Base-by-base conservation (phyloP, 2,113 vertebrate species). In the Protomyctophum bolini region DNA sequence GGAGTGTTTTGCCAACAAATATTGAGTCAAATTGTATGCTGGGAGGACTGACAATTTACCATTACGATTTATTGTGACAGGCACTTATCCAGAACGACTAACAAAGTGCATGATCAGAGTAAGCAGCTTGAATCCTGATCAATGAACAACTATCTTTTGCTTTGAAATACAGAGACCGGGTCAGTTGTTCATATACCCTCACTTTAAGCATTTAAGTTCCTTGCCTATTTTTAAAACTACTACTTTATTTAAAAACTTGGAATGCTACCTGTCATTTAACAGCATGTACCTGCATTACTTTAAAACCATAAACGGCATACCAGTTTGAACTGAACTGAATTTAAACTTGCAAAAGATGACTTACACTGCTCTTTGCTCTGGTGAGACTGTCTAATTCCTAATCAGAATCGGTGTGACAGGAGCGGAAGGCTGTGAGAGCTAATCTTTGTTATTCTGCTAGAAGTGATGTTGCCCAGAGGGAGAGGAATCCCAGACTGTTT, bases 381-480 rank as follows among this genome's bases (percentile, higher is more conserved):
- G 12, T 69, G 75, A 67, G 48, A 62, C 83, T 87, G 86, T 86
- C 80, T 55, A 62, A 73, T 72, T 79, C 67, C 73, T 73, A 69
- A 82, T 82, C 84, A 86, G 79, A 86, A 70, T 70, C 54, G 72
- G 65, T 63, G 72, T 84, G 84, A 87, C 84, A 83, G 52, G 69
- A 85, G 77, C 83, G 74, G 86, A 88, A 85, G 86, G 83, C 88
- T 91, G 83, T 90, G 83, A 67, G 68, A 84, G 84, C 84, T 85
- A 85, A 89, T 88, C 85, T 87, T 84, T 85, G 84, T 89, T 86
- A 85, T 91, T 87, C 84, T 83, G 80, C 83, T 81, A 84, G 80
- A 87, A 84, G 86, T 79, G 68, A 71, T 73, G 70, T 64, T 76
- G 77, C 86, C 84, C 70, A 80, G 54, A 84, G 86, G 82, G 79